These are phyloP conservation scores for Artemia sp. DNA, from an alignment of 2,888 invertebrate species.

Conservation along the genomic window DNA sequence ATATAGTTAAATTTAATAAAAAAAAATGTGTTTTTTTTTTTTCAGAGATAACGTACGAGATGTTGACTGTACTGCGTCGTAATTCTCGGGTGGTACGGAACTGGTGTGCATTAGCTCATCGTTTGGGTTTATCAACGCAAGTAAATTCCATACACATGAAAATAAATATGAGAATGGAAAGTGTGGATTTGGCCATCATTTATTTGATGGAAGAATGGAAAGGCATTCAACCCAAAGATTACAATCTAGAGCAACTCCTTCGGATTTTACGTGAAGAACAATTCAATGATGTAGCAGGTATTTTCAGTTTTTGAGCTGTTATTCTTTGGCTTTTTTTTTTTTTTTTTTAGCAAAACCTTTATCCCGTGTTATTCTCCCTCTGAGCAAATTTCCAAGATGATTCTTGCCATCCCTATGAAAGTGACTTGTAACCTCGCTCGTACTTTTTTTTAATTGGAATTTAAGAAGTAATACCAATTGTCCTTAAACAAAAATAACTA, in stretches of 20 bases:
- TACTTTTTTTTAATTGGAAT: too few relatives aligned
- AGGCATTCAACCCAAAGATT: slow-evolving; percentile 15
- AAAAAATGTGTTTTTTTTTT: not conserved
- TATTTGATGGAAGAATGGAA: slow-evolving; percentile 19
- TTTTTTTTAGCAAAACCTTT: too few relatives aligned
- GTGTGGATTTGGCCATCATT: slow-evolving; percentile 16
- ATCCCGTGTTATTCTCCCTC: too few relatives aligned
- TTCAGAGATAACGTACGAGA: slow-evolving; percentile 4
- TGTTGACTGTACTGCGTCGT: not conserved
- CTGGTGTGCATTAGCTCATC: slow-evolving; percentile 12
- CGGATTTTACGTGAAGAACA: slow-evolving; percentile 12
- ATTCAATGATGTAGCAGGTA: slow-evolving; percentile 19
- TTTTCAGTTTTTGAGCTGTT: too few relatives aligned
- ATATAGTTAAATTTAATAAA: too few relatives aligned
- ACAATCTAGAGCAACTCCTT: slow-evolving; percentile 16
- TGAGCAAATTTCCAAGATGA: too few relatives aligned
- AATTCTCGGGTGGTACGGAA: not conserved
- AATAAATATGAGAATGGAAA: slow-evolving; percentile 15
- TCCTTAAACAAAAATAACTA: too few relatives aligned
- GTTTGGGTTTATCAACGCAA: slow-evolving; percentile 17
- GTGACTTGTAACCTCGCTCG: too few relatives aligned
- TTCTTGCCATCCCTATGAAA: too few relatives aligned
- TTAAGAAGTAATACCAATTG: too few relatives aligned
- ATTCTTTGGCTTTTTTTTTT: too few relatives aligned
- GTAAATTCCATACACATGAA: slow-evolving; percentile 5